phyloP scores from a whole-genome alignment of 2,113 vertebrate genomes.

The Passer domesticus region DNA sequence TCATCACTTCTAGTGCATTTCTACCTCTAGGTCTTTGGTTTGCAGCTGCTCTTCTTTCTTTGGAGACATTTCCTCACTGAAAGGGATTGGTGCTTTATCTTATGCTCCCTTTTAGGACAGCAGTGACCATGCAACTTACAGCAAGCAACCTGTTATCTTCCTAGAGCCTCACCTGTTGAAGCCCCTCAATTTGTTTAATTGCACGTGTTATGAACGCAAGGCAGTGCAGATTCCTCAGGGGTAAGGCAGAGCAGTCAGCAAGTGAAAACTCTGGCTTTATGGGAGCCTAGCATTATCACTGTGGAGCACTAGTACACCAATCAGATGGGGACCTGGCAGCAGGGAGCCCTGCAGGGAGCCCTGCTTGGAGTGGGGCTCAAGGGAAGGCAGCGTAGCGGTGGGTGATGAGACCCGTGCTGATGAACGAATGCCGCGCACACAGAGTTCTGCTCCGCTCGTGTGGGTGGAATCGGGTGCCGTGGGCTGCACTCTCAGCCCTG shows the following conservation, averaged over 20 bases:
- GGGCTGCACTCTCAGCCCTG: fast-evolving
- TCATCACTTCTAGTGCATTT: not conserved
- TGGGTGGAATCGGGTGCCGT: no score
- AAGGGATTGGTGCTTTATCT: not conserved
- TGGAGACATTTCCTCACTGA: not conserved
- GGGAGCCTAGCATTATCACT: fast-evolving
- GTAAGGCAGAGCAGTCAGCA: not conserved
- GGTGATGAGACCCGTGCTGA: fast-evolving
- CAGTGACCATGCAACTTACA: not conserved
- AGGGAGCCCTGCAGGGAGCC: not conserved
- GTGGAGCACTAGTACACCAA: fast-evolving
- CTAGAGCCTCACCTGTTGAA: not conserved
- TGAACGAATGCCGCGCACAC: fast-evolving
- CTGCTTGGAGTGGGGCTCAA: not conserved
- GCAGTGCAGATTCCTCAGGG: not conserved
- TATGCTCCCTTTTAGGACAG: not conserved
- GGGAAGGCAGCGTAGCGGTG: fast-evolving
- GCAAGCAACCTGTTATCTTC: not conserved
- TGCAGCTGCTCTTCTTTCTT: not conserved
- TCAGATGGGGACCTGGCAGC: fast-evolving
- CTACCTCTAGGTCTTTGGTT: not conserved
- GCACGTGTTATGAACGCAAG: fast-evolving
- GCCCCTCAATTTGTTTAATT: not conserved
- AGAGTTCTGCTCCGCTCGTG: fast-evolving
- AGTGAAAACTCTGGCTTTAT: not conserved